Percentiles rank a stretch among this genome's conserved stretches.
Conservation (phyloP, 2,888 invertebrate species). For the Brachyopa scutellaris region DNA sequence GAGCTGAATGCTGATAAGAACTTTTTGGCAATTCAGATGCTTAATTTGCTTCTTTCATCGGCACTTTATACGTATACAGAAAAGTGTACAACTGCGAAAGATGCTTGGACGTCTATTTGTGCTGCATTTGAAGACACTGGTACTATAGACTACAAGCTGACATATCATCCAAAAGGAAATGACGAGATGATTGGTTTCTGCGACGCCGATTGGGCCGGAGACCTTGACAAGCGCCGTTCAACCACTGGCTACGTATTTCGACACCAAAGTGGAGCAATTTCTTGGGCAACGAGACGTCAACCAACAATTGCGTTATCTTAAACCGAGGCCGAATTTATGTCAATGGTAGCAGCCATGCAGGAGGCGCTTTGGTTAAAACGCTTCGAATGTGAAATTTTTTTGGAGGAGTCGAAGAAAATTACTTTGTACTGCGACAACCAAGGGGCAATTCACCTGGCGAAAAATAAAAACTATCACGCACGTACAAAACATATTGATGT, state of each 20-base stretch:
- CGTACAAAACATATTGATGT: no score
- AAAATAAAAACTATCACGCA: no score
- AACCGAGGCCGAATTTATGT: no score
- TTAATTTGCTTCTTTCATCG: background rate
- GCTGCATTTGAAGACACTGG: no score
- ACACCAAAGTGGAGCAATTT: background rate
- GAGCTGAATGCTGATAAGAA: conserved; percentile 1
- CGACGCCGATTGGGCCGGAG: background rate
- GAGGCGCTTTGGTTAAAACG: conserved; percentile 30
- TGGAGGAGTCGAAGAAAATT: background rate
- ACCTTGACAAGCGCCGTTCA: background rate
- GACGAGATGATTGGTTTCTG: background rate
- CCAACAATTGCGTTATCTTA: no score
- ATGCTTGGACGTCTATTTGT: background rate
- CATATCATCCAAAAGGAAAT: background rate
- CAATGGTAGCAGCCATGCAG: no score
- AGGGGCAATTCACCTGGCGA: conserved; percentile 19
- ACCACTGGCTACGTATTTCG: background rate
- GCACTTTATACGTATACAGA: conserved; percentile 11
- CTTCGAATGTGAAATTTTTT: conserved; percentile 13
- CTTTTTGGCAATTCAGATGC: conserved; percentile 6
- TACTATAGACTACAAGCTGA: no score
- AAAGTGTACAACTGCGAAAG: background rate
- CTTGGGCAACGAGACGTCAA: no score
- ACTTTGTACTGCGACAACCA: conserved; percentile 33